phyloP scores from a whole-genome alignment of 2,888 invertebrate species.

The Limnephilus rhombicus region DNA sequence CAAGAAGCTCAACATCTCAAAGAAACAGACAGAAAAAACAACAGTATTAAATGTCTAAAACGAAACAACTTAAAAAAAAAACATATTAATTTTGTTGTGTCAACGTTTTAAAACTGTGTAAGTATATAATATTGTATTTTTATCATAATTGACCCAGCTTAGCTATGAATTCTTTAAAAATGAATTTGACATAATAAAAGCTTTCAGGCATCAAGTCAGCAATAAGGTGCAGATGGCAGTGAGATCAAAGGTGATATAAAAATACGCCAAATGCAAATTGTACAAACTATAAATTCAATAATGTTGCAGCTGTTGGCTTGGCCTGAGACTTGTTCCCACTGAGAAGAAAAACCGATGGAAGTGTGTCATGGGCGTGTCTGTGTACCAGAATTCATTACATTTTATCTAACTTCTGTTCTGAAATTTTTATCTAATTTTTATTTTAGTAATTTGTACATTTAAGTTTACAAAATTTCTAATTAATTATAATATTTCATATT shows the following conservation, averaged over 20 bases:
- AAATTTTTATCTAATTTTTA: no score
- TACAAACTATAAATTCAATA: conserved; percentile 22
- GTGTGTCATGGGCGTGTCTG: not conserved
- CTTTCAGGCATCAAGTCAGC: conserved; percentile 28
- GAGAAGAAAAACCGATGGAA: not conserved
- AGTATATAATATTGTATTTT: not conserved
- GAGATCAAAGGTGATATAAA: conserved; percentile 45
- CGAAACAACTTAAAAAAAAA: not conserved
- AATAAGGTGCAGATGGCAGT: conserved; percentile 6
- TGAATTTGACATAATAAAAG: conserved; percentile 38
- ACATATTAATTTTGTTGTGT: not conserved
- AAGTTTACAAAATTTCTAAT: no score
- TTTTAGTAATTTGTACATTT: no score
- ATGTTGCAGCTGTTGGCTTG: conserved; percentile 20
- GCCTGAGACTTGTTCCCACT: not conserved
- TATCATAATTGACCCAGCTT: not conserved
- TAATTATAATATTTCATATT: no score
- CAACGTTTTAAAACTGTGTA: not conserved
- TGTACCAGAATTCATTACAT: not conserved
- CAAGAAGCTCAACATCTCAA: not conserved
- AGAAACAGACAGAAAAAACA: not conserved
- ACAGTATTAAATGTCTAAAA: not conserved
- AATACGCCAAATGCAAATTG: conserved; percentile 24
- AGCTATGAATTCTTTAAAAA: conserved; percentile 17
- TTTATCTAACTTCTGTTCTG: no score